Evolutionary conservation across 2,888 invertebrate species (phyloP).

Genomic region (Miltochrista miniata): DNA sequence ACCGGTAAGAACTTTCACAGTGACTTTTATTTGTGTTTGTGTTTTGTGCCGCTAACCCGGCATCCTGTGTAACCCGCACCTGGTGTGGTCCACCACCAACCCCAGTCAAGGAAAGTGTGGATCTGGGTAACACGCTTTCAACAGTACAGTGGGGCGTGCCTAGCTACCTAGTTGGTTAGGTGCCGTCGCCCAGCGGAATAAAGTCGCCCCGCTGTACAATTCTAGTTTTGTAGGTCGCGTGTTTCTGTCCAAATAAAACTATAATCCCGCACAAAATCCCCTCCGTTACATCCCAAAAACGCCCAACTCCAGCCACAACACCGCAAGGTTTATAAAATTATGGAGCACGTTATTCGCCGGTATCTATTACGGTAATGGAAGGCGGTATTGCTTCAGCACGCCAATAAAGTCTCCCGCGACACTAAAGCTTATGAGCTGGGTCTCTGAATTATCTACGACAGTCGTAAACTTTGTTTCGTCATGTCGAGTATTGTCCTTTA

Average conservation of each 20-base stretch:
- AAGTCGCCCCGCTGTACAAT: too few relatives aligned
- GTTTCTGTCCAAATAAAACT: not conserved
- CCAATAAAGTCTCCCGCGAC: constrained; percentile 41
- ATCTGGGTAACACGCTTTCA: too few relatives aligned
- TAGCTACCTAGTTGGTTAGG: too few relatives aligned
- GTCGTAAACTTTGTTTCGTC: constrained; percentile 46
- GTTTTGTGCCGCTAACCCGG: too few relatives aligned
- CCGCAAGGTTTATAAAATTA: constrained; percentile 11
- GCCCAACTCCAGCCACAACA: constrained; percentile 1
- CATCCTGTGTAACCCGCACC: too few relatives aligned
- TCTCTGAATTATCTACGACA: constrained; percentile 45
- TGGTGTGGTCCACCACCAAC: too few relatives aligned
- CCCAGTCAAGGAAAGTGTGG: too few relatives aligned
- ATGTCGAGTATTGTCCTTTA: constrained; percentile 36
- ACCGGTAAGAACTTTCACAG: too few relatives aligned
- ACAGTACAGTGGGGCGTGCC: too few relatives aligned
- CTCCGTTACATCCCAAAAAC: not conserved
- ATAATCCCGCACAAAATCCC: not conserved
- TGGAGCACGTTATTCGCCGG: constrained; percentile 16
- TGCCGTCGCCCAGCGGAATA: too few relatives aligned
- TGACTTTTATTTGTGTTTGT: too few relatives aligned
- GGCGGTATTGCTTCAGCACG: constrained; percentile 36
- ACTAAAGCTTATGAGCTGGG: constrained; percentile 40
- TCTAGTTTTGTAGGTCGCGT: too few relatives aligned
- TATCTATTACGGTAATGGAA: constrained; percentile 44